Percentiles rank a stretch among this genome's conserved stretches.
phyloP scores from a whole-genome alignment of 2,797 vertebrate genomes.

The Orientallactaga sibirica region DNA sequence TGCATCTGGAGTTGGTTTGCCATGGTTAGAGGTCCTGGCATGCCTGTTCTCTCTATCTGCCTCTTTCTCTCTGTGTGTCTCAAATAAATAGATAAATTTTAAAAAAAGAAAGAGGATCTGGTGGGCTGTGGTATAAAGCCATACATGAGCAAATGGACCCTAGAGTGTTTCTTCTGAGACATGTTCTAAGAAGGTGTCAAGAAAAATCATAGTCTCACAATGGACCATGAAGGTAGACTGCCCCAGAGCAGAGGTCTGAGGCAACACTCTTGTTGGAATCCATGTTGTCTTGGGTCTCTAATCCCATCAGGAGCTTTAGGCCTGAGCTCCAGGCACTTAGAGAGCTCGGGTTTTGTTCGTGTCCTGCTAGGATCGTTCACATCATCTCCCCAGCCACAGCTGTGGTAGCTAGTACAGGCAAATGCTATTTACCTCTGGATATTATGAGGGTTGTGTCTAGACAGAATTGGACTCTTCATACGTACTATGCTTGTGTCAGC shows the following conservation, averaged over 20 bases:
- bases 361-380: background rate
- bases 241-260: background rate
- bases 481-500: background rate
- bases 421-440: background rate
- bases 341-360: background rate
- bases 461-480: background rate
- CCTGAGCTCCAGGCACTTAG: background rate
- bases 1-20: too few species aligned
- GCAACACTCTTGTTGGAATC: background rate
- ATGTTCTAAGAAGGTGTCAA: background rate
- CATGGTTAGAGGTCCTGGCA: too few species aligned
- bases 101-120: too few species aligned
- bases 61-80: too few species aligned
- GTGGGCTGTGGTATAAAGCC: background rate
- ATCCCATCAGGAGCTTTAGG: background rate
- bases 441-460: background rate
- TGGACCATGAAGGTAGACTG: background rate
- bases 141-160: background rate
- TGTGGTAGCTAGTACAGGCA: background rate
- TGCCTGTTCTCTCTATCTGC: too few species aligned
- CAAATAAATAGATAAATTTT: too few species aligned
- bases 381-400: background rate
- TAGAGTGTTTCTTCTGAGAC: background rate
- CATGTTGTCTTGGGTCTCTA: background rate
- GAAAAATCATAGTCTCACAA: background rate